Evolutionary conservation across 2,113 vertebrate genomes (phyloP), one percentile per base, ranked within the genome.

Genomic region (Catharus minimus): DNA sequence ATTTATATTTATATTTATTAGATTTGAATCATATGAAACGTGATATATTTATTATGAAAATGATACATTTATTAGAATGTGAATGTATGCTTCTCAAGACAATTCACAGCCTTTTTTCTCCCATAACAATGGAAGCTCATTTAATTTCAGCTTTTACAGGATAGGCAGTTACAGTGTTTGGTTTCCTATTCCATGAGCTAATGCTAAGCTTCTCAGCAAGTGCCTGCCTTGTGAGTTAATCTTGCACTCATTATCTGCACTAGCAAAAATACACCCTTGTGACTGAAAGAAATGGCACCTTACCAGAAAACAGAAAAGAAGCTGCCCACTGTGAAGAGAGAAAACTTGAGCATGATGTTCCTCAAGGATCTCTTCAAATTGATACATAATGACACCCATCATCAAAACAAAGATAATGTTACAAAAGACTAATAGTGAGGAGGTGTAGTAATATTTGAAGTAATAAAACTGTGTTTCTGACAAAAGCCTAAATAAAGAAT

Each of bases 291-390:
- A 94, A 95, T 69, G 86, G 64, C 79, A 87, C 58, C 83, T 49
- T 66, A 94, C 92, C 50, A 95, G 95, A 95, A 97, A 96, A 95
- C 18, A 95, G 86, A 94, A 66, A 80, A 96, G 81, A 82, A 94
- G 78, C 49, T 90, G 86, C 92, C 93, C 83, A 67, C 44, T 68
- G 83, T 56, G 82, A 61, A 72, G 78, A 93, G 20, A 79, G 46
- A 92, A 87, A 96, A 95, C 79, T 68, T 90, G 60, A 94, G 43
- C 49, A 56, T 9, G 7, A 52, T 74, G 69, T 36, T 86, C 93
- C 93, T 86, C 28, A 53, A 95, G 86, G 74, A 95, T 47, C 61
- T 19, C 44, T 83, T 95, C 56, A 68, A 95, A 94, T 67, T 80
- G 79, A 95, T 77, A 89, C 69, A 82, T 96, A 96, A 96, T 89